phyloP scores from a whole-genome alignment of 1,140 invertebrate genomes.

The Diorhabda sublineata region DNA sequence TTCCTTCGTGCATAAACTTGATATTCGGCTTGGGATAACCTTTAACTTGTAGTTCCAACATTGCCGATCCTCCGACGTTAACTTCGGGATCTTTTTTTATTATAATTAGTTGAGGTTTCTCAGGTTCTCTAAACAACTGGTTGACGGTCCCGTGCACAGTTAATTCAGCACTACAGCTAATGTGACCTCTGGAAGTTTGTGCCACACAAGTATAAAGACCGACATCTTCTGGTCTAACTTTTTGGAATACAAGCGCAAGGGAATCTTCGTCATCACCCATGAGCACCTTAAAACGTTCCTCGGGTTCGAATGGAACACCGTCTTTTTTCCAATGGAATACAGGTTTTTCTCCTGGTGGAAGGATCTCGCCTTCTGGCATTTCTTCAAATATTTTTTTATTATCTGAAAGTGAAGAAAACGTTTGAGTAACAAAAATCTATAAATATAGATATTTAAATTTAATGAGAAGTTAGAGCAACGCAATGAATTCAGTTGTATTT shows the following conservation, averaged over 20 bases:
- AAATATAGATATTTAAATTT: no score
- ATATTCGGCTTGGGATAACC: slow-evolving; percentile 93
- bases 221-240: slow-evolving; percentile 89
- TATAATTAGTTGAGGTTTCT: slow-evolving; percentile 70
- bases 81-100: slow-evolving; percentile 73
- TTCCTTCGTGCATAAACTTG: slow-evolving; percentile 81
- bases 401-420: slow-evolving; percentile 48
- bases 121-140: slow-evolving; percentile 74
- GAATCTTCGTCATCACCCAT: slow-evolving; percentile 91
- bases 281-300: slow-evolving; percentile 90
- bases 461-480: no score
- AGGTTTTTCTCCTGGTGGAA: slow-evolving; percentile 73
- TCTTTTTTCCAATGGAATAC: slow-evolving; percentile 88
- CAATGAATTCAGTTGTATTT: no score
- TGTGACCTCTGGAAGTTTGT: slow-evolving; percentile 85
- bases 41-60: slow-evolving; percentile 87
- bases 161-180: slow-evolving; percentile 88
- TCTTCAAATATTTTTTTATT: slow-evolving; percentile 79
- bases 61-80: slow-evolving; percentile 83
- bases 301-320: slow-evolving; percentile 83
- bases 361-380: slow-evolving; percentile 59
- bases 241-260: slow-evolving; percentile 85
- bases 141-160: slow-evolving; percentile 86
- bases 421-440: no score
- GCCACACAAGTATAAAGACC: slow-evolving; percentile 94